Percentiles rank a stretch among this genome's conserved stretches.
Evolutionary conservation across 2,888 invertebrate species (phyloP).

Genomic region (Lapara coniferarum): DNA sequence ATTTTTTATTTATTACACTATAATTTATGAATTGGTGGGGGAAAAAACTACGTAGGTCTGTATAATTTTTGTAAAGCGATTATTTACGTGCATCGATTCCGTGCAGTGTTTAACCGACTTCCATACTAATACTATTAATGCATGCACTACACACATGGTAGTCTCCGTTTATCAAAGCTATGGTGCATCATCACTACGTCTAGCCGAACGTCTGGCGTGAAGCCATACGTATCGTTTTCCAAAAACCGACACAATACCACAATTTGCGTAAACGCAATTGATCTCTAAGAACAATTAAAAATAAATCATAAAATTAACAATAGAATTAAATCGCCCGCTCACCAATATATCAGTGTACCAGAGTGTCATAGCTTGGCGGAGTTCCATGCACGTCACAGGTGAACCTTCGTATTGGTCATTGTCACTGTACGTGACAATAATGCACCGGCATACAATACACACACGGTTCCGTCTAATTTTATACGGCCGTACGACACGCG

Average conservation of each 20-base stretch:
- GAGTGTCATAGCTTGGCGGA: conserved; percentile 79
- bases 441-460: conserved; percentile 57
- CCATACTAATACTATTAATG: neutral
- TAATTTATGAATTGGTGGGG: neutral
- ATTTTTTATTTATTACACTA: neutral
- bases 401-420: conserved; percentile 69
- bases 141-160: conserved; percentile 1
- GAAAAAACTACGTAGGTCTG: neutral
- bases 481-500: conserved; percentile 45
- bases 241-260: conserved; percentile 7
- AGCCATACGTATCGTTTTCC: conserved; percentile 17
- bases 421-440: conserved; percentile 64
- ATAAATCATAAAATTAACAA: conserved; percentile 17
- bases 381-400: conserved; percentile 74
- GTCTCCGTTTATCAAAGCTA: neutral
- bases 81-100: neutral
- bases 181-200: conserved; percentile 3
- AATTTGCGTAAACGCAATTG: conserved; percentile 12
- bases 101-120: neutral
- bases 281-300: conserved; percentile 14
- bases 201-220: conserved; percentile 8
- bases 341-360: conserved; percentile 82
- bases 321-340: conserved; percentile 46
- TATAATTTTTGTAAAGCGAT: neutral
- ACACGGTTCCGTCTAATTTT: conserved; percentile 51